phyloP scores from a whole-genome alignment of 2,113 vertebrate genomes.

The Sinocyclocheilus maitianheensis region DNA sequence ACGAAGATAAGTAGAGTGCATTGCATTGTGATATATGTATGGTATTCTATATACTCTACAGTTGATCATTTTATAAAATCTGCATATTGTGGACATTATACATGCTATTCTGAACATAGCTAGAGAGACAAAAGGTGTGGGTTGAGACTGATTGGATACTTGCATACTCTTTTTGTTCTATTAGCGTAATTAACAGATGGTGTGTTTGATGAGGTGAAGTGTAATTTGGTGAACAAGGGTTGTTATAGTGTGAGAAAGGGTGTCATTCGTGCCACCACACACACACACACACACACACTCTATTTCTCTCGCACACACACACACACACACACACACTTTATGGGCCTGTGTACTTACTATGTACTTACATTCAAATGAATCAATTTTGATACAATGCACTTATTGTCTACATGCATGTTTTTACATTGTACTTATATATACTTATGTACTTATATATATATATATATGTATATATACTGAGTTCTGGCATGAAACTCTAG shows the following conservation, averaged over 20 bases:
- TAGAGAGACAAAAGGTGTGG: constrained; percentile 37
- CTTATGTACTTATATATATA: too few relatives aligned
- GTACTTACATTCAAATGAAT: not conserved
- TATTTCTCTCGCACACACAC: too few relatives aligned
- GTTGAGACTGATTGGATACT: constrained; percentile 69
- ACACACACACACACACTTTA: too few relatives aligned
- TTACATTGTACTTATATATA: too few relatives aligned
- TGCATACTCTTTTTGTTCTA: constrained; percentile 70
- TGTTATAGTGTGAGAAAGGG: constrained; percentile 70
- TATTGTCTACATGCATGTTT: too few relatives aligned
- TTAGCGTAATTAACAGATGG: constrained; percentile 81
- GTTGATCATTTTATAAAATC: not conserved
- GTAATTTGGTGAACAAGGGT: constrained; percentile 71
- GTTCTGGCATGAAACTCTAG: too few relatives aligned
- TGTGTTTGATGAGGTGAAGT: constrained; percentile 76
- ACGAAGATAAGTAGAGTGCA: not conserved
- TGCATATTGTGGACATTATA: not conserved
- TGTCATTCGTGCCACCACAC: constrained; percentile 50
- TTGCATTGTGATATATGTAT: not conserved
- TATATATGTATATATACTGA: too few relatives aligned
- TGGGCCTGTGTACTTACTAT: too few relatives aligned
- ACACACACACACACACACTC: constrained; percentile 15
- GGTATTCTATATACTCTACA: not conserved
- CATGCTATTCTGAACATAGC: not conserved
- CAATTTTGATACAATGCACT: not conserved